Percentiles rank a stretch among this genome's conserved stretches.
Conservation (phyloP, 2,797 vertebrate species). For the Heliangelus exortis region DNA sequence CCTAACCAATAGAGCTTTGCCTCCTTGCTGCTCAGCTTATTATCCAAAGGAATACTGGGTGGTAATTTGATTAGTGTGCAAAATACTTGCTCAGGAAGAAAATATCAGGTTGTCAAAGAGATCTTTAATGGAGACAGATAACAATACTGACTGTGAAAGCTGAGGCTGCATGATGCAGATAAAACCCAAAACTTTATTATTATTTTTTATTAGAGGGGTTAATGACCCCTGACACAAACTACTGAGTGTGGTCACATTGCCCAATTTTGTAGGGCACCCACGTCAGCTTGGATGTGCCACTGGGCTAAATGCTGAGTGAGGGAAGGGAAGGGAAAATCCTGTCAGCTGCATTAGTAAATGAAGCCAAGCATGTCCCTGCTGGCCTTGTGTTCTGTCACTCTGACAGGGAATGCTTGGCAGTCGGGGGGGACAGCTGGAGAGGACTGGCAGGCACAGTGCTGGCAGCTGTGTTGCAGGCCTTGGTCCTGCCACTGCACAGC, state of each 20-base stretch:
- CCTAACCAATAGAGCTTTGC: not conserved
- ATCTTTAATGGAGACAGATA: slow-evolving; percentile 37
- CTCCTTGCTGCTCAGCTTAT: slow-evolving; percentile 22
- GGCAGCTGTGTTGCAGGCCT: not conserved
- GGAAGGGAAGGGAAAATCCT: not conserved
- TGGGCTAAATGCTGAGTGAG: not conserved
- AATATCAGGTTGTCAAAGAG: slow-evolving; percentile 44
- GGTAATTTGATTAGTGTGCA: slow-evolving; percentile 34
- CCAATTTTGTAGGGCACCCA: not conserved
- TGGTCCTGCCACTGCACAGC: not conserved
- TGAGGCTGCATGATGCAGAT: not conserved
- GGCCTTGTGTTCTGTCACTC: not conserved
- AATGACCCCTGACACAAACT: not conserved
- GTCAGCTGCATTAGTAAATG: not conserved
- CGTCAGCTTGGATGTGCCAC: not conserved
- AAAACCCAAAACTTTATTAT: not conserved
- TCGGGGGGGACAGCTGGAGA: not conserved
- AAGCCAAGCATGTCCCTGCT: not conserved
- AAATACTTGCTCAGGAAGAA: slow-evolving; percentile 28
- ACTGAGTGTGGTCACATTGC: not conserved
- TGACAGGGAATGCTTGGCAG: not conserved
- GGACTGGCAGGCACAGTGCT: not conserved
- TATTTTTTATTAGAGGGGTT: not conserved
- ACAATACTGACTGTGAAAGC: not conserved
- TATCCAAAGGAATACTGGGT: slow-evolving; percentile 12